Evolutionary conservation across 2,888 invertebrate genomes (phyloP).

Genomic region (Megastigmus dorsalis): DNA sequence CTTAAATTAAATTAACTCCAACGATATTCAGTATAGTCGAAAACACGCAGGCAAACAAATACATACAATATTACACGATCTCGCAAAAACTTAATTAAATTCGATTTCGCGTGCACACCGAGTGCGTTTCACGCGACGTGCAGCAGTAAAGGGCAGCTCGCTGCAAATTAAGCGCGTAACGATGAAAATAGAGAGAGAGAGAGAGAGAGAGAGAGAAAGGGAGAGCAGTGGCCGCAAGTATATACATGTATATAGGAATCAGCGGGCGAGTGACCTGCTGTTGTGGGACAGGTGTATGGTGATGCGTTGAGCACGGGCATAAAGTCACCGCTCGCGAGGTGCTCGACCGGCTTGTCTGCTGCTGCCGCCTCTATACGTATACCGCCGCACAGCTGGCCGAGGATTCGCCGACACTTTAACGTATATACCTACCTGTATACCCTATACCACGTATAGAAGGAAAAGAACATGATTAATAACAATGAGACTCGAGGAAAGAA

Average conservation of each 20-base stretch:
- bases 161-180: slow-evolving; percentile 2
- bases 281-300: slow-evolving; percentile 48
- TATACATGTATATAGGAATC: slow-evolving; percentile 4
- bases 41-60: not conserved
- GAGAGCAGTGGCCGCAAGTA: not conserved
- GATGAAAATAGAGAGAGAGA: not conserved
- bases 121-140: not conserved
- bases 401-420: slow-evolving; percentile 3
- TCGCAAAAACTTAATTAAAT: not conserved
- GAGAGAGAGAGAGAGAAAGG: not conserved
- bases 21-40: no score
- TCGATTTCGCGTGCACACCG: not conserved
- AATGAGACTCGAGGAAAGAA: not conserved
- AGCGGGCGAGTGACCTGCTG: slow-evolving; percentile 49
- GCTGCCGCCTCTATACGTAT: no score
- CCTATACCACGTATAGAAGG: not conserved
- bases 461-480: not conserved
- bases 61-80: not conserved
- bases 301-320: slow-evolving; percentile 4
- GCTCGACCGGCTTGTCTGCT: no score
- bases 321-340: slow-evolving; percentile 36
- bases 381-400: slow-evolving; percentile 41
- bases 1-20: no score
- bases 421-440: no score
- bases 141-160: no score